Evolutionary conservation across 1,140 invertebrate genomes (phyloP).

Genomic region (Drosophila lowei): DNA sequence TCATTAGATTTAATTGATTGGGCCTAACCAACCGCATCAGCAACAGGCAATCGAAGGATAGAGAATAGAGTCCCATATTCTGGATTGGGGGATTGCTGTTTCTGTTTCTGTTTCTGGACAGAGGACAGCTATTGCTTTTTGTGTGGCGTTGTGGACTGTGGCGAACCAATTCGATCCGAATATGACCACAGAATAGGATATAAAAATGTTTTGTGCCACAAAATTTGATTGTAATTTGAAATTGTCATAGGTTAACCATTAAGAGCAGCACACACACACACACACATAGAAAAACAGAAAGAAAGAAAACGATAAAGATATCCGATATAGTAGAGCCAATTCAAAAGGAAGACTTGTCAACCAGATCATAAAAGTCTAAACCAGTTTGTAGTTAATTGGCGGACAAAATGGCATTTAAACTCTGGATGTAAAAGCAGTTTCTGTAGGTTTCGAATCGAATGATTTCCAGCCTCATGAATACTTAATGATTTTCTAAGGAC

Average conservation of each 20-base stretch:
- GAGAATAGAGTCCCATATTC: too few species aligned
- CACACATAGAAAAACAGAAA: too few species aligned
- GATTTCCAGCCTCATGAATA: neutral
- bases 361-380: constrained; percentile 2
- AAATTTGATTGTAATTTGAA: constrained; percentile 70
- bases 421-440: constrained; percentile 17
- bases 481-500: too few species aligned
- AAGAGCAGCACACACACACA: constrained; percentile 4
- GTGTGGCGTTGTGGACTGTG: neutral
- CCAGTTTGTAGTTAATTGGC: constrained; percentile 55
- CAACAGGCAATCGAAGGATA: constrained; percentile 26
- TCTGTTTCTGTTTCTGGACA: too few species aligned
- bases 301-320: too few species aligned
- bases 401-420: constrained; percentile 29
- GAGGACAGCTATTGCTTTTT: neutral
- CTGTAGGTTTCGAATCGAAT: constrained; percentile 25
- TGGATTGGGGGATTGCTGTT: too few species aligned
- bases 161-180: neutral
- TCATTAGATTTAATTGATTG: constrained; percentile 66
- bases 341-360: constrained; percentile 25
- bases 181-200: constrained; percentile 38
- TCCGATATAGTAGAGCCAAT: neutral
- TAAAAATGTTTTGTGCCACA: constrained; percentile 45
- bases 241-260: constrained; percentile 34
- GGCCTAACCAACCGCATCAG: constrained; percentile 31